Evolutionary conservation across 1,140 invertebrate species (phyloP).

Genomic region (Contarinia nasturtii): DNA sequence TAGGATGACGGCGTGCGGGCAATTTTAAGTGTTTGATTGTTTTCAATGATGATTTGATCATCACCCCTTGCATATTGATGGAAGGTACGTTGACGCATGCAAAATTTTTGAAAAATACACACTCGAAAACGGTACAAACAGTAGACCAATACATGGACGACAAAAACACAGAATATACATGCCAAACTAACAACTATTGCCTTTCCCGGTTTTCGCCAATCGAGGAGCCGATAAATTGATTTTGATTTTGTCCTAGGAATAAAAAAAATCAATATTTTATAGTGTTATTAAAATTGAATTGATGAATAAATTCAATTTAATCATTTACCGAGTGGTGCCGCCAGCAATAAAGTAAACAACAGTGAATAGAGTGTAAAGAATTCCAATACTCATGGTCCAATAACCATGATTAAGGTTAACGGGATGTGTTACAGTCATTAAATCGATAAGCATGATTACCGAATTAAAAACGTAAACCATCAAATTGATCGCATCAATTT

Average conservation of each 20-base stretch:
- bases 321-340: conserved; percentile 33
- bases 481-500: conserved; percentile 35
- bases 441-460: conserved; percentile 41
- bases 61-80: conserved; percentile 19
- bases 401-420: conserved; percentile 39
- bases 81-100: conserved; percentile 18
- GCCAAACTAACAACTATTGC: conserved; percentile 29
- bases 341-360: conserved; percentile 43
- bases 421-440: conserved; percentile 39
- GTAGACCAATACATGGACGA: conserved; percentile 26
- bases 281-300: no score
- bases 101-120: conserved; percentile 21
- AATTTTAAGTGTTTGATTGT: conserved; percentile 9
- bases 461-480: conserved; percentile 44
- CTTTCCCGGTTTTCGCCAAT: conserved; percentile 34
- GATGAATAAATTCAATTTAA: no score
- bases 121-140: conserved; percentile 21
- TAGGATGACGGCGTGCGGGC: conserved; percentile 19
- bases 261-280: conserved; percentile 5
- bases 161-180: conserved; percentile 29
- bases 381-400: conserved; percentile 32
- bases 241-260: conserved; percentile 25
- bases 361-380: conserved; percentile 38
- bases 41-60: conserved; percentile 6
- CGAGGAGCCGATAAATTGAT: conserved; percentile 37